phyloP scores from a whole-genome alignment of 2,888 invertebrate genomes.

The Leptinotarsa haldemani region DNA sequence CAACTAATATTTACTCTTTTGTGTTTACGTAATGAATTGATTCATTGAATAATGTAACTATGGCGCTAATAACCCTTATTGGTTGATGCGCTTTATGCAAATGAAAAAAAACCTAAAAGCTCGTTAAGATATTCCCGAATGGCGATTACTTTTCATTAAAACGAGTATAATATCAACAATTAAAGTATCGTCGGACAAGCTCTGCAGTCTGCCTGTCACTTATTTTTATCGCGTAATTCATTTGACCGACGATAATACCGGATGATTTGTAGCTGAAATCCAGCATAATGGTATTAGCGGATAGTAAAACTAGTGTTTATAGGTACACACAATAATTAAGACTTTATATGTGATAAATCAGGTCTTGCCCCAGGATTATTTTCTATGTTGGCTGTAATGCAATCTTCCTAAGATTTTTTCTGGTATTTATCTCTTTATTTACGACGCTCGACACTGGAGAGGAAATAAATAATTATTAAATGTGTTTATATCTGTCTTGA shows the following conservation, averaged over 20 bases:
- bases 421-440: slow-evolving; percentile 45
- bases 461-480: slow-evolving; percentile 34
- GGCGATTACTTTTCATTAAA: background rate
- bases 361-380: slow-evolving; percentile 24
- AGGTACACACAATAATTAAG: slow-evolving; percentile 46
- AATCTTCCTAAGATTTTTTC: slow-evolving; percentile 34
- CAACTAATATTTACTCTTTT: too few relatives aligned
- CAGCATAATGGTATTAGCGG: slow-evolving; percentile 31
- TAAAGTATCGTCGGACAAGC: background rate
- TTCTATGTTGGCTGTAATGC: slow-evolving; percentile 23
- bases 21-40: too few relatives aligned
- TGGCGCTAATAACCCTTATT: too few relatives aligned
- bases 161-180: background rate
- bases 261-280: slow-evolving; percentile 12
- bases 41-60: too few relatives aligned
- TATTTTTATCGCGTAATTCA: slow-evolving; percentile 20
- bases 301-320: slow-evolving; percentile 46
- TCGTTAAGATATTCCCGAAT: background rate
- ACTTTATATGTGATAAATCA: slow-evolving; percentile 47
- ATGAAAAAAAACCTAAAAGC: too few relatives aligned
- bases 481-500: slow-evolving; percentile 11
- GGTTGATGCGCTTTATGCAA: too few relatives aligned
- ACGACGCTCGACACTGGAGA: slow-evolving; percentile 35
- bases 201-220: background rate
- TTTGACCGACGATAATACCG: slow-evolving; percentile 6